Evolutionary conservation across 1,140 invertebrate genomes (phyloP).

Genomic region (Lerema accius): DNA sequence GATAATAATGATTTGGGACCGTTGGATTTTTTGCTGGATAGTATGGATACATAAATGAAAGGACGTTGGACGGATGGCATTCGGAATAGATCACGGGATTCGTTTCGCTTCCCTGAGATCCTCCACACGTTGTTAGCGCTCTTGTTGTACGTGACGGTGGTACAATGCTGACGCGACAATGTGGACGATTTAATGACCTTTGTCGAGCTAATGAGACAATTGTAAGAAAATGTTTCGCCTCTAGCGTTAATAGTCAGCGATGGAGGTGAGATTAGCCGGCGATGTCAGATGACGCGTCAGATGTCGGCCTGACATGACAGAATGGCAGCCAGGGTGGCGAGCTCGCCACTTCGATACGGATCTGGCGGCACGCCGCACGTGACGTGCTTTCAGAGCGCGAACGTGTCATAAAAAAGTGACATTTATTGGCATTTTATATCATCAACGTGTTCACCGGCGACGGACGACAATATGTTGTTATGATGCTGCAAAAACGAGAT

Average conservation of each 20-base stretch:
- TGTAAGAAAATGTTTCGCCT: conserved; percentile 64
- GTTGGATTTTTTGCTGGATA: conserved; percentile 66
- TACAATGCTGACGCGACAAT: conserved; percentile 55
- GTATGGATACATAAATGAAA: conserved; percentile 61
- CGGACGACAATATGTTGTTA: conserved; percentile 61
- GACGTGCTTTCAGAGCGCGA: conserved; percentile 64
- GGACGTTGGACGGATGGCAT: conserved; percentile 59
- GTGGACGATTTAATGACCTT: conserved; percentile 66
- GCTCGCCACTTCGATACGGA: conserved; percentile 62
- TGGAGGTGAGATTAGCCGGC: conserved; percentile 63
- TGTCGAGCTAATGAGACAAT: conserved; percentile 75
- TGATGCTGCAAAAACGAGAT: conserved; percentile 73
- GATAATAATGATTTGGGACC: conserved; percentile 77
- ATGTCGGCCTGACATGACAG: conserved; percentile 56
- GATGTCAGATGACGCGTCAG: conserved; percentile 46
- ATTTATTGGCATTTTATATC: conserved; percentile 81
- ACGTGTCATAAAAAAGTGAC: conserved; percentile 79
- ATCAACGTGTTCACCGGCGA: conserved; percentile 71
- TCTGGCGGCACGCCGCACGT: conserved; percentile 69
- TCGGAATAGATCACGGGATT: conserved; percentile 68
- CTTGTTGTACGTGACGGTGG: conserved; percentile 70
- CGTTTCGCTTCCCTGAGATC: conserved; percentile 77
- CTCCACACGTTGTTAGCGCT: conserved; percentile 76
- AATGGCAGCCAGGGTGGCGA: conserved; percentile 70
- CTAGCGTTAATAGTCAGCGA: conserved; percentile 60